Evolutionary conservation across 2,113 vertebrate genomes (phyloP).

Genomic region (Columbina picui): DNA sequence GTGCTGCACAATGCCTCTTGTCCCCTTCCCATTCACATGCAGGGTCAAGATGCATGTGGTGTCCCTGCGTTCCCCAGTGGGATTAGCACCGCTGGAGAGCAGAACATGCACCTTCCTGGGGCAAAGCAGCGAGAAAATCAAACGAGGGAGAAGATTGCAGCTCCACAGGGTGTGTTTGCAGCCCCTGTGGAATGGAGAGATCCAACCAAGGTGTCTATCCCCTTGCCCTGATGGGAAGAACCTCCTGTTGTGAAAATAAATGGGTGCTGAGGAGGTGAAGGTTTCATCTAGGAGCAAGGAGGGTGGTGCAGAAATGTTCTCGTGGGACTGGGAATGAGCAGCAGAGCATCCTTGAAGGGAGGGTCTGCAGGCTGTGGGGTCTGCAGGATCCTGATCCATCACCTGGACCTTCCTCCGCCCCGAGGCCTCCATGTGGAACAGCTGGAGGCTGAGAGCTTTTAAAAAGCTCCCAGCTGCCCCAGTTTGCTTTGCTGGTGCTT

Average conservation of each 20-base stretch:
- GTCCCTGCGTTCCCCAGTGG: accelerated
- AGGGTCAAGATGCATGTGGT: not conserved
- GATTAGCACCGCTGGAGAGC: not conserved
- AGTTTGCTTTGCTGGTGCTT: not conserved
- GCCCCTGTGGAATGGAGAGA: accelerated
- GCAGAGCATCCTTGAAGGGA: not conserved
- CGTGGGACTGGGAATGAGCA: not conserved
- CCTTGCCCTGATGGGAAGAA: not conserved
- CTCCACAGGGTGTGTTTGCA: not conserved
- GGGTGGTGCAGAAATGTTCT: not conserved
- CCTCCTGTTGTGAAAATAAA: not conserved
- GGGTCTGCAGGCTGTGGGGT: not conserved
- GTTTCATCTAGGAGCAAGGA: not conserved
- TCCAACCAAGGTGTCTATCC: accelerated
- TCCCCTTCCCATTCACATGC: accelerated
- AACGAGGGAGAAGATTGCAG: accelerated
- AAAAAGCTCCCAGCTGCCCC: not conserved
- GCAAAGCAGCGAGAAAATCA: not conserved
- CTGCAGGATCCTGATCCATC: not conserved
- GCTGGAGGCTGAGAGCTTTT: not conserved
- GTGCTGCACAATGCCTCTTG: not conserved
- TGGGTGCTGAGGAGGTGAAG: not conserved
- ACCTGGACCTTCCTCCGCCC: not conserved
- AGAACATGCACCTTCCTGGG: not conserved
- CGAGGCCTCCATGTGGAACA: not conserved